These are phyloP conservation scores for Brachionus paranguensis DNA, from an alignment of 1,140 invertebrate genomes.

Conservation along the genomic window DNA sequence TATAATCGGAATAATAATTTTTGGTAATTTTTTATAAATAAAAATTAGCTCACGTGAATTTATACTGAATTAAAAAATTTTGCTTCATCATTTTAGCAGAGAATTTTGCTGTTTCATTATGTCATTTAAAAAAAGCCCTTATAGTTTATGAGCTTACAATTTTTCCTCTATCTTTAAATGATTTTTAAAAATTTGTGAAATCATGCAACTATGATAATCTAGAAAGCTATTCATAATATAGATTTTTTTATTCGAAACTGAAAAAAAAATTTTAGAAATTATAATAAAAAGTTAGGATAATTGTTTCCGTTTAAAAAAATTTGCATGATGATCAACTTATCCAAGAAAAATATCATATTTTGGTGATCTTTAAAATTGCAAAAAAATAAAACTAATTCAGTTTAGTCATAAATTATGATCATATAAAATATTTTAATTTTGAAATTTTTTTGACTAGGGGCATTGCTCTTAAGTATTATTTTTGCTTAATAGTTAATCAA, in stretches of 20 bases:
- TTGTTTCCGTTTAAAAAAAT: background rate
- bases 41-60: background rate
- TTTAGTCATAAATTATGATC: conserved; percentile 17
- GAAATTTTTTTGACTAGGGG: background rate
- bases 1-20: background rate
- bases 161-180: background rate
- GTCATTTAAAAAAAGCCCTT: background rate
- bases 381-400: background rate
- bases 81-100: background rate
- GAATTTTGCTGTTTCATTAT: background rate
- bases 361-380: background rate
- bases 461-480: background rate
- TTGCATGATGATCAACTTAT: background rate
- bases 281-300: background rate
- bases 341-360: background rate
- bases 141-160: too few relatives aligned
- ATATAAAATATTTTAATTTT: conserved; percentile 3
- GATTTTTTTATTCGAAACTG: too few relatives aligned
- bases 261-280: background rate
- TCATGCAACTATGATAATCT: too few relatives aligned
- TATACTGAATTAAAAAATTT: background rate
- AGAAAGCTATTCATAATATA: too few relatives aligned
- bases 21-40: background rate
- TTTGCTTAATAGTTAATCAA: background rate
- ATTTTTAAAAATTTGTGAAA: background rate